Base-by-base conservation (phyloP, 2,113 vertebrate genomes). In the Corythornis vintsioides region DNA sequence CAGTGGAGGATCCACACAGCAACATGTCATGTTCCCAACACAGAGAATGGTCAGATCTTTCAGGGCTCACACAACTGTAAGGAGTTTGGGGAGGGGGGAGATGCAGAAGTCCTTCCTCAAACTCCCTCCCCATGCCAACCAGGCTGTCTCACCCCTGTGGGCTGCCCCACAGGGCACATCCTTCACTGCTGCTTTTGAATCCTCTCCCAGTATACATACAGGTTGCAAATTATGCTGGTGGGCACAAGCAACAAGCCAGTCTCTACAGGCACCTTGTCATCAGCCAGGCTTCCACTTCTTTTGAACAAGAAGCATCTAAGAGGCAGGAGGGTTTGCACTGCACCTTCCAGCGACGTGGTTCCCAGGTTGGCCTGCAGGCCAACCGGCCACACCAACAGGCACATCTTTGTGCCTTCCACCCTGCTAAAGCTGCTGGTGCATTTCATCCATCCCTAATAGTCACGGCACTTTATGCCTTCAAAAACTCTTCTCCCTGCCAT, bases 11-110 rank as follows among this genome's bases (percentile, higher is more conserved):
- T 43, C 71, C 52, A 33, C 48, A 45, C 38, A 64, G n/a, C 4
- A 79, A 21, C 6, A 28, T 0, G 33, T 13, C 28, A 0, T 26
- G 79, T 74, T 88, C 61, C 56, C 57, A 21, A 6, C 61, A 15
- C 5, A 5, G 40, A 16, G 31, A 33, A 31, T 1, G 4, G 21
- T 7, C 2, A 4, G 60, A 31, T 9, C 29, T 13, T 76, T 6
- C 2, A 21, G 28, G 1, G 19, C 9, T 66, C 12, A 19, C 0
- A 0, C 78, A 0, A 1, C 45, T 2, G 0, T 17, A 17, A 33
- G 5, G 8, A 3, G 5, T 42, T n/a, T 29, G 31, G 20, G 8
- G 22, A 61, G 21, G 4, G 2, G 4, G 28, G 6, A 10, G 14
- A 6, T 52, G 67, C 28, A 56, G 33, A 86, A 43, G 14, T 25